Conservation (phyloP, 2,113 vertebrate genomes). For the Xiphophorus maculatus region DNA sequence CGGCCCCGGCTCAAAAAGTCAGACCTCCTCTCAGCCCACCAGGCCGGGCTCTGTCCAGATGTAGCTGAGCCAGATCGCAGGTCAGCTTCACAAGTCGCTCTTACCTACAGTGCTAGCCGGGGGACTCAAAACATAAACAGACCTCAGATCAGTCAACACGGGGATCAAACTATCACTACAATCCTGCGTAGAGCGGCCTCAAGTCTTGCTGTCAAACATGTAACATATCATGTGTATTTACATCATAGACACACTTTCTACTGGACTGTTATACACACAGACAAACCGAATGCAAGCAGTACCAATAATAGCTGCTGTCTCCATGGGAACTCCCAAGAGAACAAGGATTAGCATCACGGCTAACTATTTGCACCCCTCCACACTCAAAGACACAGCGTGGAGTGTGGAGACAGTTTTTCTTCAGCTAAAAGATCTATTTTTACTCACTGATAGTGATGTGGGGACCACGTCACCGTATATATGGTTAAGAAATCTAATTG, state of each 20-base stretch:
- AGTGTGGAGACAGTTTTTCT: conserved; percentile 49
- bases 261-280: conserved; percentile 64
- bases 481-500: conserved; percentile 40
- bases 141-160: conserved; percentile 49
- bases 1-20: conserved; percentile 21
- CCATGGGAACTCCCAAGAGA: conserved; percentile 53
- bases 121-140: conserved; percentile 44
- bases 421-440: conserved; percentile 74
- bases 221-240: conserved; percentile 38
- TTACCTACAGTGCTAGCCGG: conserved; percentile 38
- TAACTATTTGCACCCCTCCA: conserved; percentile 57
- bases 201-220: conserved; percentile 38
- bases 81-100: conserved; percentile 51
- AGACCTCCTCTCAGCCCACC: conserved; percentile 49
- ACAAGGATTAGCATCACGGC: conserved; percentile 58
- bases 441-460: conserved; percentile 39
- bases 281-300: conserved; percentile 49
- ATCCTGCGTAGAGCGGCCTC: conserved; percentile 41
- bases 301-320: conserved; percentile 68
- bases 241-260: conserved; percentile 40
- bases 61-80: conserved; percentile 52
- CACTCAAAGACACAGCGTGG: conserved; percentile 39
- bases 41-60: conserved; percentile 35
- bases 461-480: conserved; percentile 33
- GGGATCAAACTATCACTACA: conserved; percentile 50